phyloP scores from a whole-genome alignment of 2,797 vertebrate genomes.

The Chelidonichthys spinosus region DNA sequence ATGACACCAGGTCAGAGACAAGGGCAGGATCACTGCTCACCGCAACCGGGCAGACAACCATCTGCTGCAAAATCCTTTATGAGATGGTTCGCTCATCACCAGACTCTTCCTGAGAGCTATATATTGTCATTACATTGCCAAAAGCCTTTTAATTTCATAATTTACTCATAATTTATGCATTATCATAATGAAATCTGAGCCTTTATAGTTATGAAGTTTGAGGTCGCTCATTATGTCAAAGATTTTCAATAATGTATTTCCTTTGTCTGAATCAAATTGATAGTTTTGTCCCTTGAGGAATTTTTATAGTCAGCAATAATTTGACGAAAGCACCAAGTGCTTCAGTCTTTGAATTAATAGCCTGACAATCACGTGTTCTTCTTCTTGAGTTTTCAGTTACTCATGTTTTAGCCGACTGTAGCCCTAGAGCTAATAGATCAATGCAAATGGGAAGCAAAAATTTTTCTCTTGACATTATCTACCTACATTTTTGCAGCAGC shows the following conservation, averaged over 20 bases:
- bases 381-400: not conserved
- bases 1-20: conserved; percentile 69
- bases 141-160: not conserved
- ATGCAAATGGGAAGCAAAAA: too few species aligned
- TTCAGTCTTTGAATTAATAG: not conserved
- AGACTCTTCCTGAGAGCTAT: conserved; percentile 34
- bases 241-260: not conserved
- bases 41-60: conserved; percentile 61
- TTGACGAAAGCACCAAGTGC: not conserved
- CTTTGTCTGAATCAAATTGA: conserved; percentile 1
- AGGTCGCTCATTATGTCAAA: not conserved
- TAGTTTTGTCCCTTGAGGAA: not conserved
- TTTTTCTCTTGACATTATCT: too few species aligned
- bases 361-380: not conserved
- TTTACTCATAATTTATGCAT: not conserved
- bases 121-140: not conserved
- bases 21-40: conserved; percentile 46
- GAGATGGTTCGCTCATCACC: conserved; percentile 45
- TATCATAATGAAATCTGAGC: not conserved
- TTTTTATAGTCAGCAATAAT: not conserved
- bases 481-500: too few species aligned
- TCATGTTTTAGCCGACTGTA: not conserved
- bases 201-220: not conserved
- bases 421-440: not conserved
- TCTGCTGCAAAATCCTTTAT: conserved; percentile 67